A percentile compares a stretch with the other conserved stretches of the same genome.
Conservation (phyloP, 2,888 invertebrate genomes). For the Trissolcus brochymenae region DNA sequence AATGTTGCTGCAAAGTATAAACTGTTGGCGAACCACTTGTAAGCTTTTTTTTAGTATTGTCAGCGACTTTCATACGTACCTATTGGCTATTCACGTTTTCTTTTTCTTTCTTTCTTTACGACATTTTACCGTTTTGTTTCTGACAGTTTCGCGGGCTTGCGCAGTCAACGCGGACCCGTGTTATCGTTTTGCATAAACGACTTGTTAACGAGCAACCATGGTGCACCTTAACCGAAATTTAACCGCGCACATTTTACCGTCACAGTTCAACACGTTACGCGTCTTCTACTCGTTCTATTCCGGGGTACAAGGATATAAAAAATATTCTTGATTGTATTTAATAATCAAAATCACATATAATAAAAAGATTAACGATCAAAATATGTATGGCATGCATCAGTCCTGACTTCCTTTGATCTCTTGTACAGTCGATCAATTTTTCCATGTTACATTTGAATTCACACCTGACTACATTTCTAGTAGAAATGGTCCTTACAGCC, state of each 20-base stretch:
- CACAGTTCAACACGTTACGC: conserved; percentile 12
- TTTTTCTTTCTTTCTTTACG: conserved; percentile 10
- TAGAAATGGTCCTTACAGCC: conserved; percentile 74
- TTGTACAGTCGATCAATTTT: conserved; percentile 2
- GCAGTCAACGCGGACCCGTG: conserved; percentile 12
- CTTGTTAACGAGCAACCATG: conserved; percentile 8
- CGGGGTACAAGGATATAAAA: no score
- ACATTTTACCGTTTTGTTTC: conserved; percentile 18
- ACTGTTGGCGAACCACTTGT: conserved; percentile 31
- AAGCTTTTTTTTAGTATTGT: conserved; percentile 39
- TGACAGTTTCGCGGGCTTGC: conserved; percentile 20
- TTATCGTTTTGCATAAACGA: conserved; percentile 31
- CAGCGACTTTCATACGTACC: conserved; percentile 50
- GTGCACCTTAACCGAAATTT: conserved; percentile 45
- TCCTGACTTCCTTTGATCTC: conserved; percentile 22
- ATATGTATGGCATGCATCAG: conserved; percentile 50
- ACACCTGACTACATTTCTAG: conserved; percentile 59
- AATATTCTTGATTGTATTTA: no score
- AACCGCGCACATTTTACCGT: conserved; percentile 21
- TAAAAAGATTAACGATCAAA: conserved; percentile 39
- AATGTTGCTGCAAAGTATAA: conserved; percentile 4
- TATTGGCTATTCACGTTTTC: conserved; percentile 29
- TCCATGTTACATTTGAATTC: conserved; percentile 53
- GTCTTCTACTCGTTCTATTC: not conserved
- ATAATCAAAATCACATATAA: conserved; percentile 29